phyloP scores from a whole-genome alignment of 2,113 vertebrate species.

The Anolis sagrei region DNA sequence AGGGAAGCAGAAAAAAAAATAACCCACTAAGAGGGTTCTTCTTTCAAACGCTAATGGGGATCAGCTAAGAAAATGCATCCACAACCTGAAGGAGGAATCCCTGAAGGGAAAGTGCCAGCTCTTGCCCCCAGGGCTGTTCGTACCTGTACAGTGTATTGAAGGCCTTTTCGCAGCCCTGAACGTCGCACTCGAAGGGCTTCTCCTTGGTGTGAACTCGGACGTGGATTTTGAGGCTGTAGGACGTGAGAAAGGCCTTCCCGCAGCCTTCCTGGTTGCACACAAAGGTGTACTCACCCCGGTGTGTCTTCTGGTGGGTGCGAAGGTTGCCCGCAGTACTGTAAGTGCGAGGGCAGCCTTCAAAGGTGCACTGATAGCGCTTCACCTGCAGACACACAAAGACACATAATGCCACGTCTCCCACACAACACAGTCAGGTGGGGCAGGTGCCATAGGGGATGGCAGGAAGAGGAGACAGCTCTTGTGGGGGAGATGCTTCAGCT shows the following conservation, averaged over 20 bases:
- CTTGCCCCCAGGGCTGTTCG: not conserved
- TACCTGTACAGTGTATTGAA: slow-evolving; percentile 98
- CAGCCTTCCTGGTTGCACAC: slow-evolving; percentile 98
- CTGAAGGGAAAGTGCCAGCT: too few relatives aligned
- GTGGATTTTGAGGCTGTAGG: slow-evolving; percentile 98
- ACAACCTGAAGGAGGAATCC: not conserved
- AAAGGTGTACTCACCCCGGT: slow-evolving; percentile 96
- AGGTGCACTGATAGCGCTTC: slow-evolving; percentile 97
- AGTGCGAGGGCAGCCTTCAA: slow-evolving; percentile 95
- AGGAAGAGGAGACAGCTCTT: not conserved
- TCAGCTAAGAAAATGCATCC: not conserved
- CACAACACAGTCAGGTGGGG: not conserved
- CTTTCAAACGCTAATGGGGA: not conserved
- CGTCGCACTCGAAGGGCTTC: slow-evolving; percentile 97
- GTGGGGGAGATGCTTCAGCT: not conserved
- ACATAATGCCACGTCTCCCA: not conserved
- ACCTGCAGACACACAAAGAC: slow-evolving; percentile 79
- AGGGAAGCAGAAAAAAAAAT: not conserved
- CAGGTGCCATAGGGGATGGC: not conserved
- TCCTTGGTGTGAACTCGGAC: slow-evolving; percentile 98
- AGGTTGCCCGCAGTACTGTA: slow-evolving; percentile 98
- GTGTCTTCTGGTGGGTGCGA: slow-evolving; percentile 97
- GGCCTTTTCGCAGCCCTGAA: slow-evolving; percentile 96
- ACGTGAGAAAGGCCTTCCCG: slow-evolving; percentile 98
- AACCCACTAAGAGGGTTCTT: not conserved